Evolutionary conservation across 2,113 vertebrate species (phyloP), one percentile per base, ranked within the genome.

Genomic region (Anguilla japonica): DNA sequence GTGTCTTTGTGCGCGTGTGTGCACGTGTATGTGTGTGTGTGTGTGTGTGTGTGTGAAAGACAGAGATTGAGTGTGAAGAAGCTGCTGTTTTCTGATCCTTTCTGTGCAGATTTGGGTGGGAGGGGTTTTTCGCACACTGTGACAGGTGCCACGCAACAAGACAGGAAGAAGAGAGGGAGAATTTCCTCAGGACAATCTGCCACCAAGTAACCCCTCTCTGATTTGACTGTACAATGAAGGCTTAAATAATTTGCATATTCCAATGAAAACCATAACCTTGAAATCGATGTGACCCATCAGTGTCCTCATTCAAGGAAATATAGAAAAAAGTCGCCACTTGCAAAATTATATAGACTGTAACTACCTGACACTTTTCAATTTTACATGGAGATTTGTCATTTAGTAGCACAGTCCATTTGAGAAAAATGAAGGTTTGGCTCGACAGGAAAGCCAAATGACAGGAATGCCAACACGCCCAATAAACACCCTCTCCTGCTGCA

Each of bases 151-250:
- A 34, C 29, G 39, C 29, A 39, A 79, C 39, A 14, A 53, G 20
- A 67, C 75, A 79, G 75, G 29, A 34, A 16, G 75, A 34, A 29
- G 75, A 15, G 13, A 5, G 34, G 3, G 34, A 79, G 3, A 34
- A 29, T 39, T 34, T 34, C 34, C 34, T 34, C 34, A 34, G 34
- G 34, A 34, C 34, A 34, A 34, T 34, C 34, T 34, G 34, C 34
- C 34, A 34, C 34, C 34, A 34, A 34, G 34, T 34, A 34, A 34
- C 6, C 75, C 14, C 75, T 34, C 34, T 79, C 75, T 79, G n/a
- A 79, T 79, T 79, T 79, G 75, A 79, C 75, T 79, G 75, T 79
- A 79, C 29, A 79, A 29, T 79, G 75, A 9, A 34, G 75, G 29
- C 26, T 34, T 34, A 29, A 29, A 39, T 5, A 39, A 9, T 79